A percentile compares a stretch with the other conserved stretches of the same genome.
Evolutionary conservation across 2,888 invertebrate genomes (phyloP).

Genomic region (Pinctada fucata): DNA sequence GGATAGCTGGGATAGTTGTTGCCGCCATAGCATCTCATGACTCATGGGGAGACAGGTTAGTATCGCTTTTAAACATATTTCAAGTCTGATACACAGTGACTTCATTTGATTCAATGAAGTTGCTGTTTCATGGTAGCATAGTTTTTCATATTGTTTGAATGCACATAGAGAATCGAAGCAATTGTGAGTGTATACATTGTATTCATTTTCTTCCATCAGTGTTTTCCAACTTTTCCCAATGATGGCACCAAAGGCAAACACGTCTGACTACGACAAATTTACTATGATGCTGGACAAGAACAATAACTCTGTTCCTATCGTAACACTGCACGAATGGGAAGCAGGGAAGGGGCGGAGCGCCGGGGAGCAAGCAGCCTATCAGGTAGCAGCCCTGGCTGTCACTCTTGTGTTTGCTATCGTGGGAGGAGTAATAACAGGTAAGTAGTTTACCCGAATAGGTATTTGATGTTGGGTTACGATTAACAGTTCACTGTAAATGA

Average conservation of each 20-base stretch:
- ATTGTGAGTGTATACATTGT: no score
- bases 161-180: no score
- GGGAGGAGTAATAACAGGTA: conserved; percentile 69
- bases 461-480: no score
- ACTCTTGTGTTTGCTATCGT: conserved; percentile 65
- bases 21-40: conserved; percentile 82
- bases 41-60: conserved; percentile 81
- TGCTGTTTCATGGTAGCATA: no score
- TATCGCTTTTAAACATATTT: not conserved
- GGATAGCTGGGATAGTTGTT: conserved; percentile 86
- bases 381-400: conserved; percentile 62
- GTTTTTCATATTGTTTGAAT: no score
- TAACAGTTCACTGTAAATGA: no score
- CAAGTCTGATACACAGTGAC: not conserved
- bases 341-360: conserved; percentile 50
- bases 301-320: not conserved
- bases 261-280: conserved; percentile 31
- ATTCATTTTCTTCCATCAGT: conserved; percentile 33
- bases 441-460: not conserved
- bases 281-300: conserved; percentile 1
- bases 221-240: conserved; percentile 54
- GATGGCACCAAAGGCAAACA: conserved; percentile 42
- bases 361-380: conserved; percentile 62
- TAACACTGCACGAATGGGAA: not conserved
- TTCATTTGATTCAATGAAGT: no score